Percentiles rank a stretch among this genome's conserved stretches.
These are phyloP conservation scores for Molossus molossus DNA, from an alignment of 2,797 vertebrate species.

Conservation along the genomic window DNA sequence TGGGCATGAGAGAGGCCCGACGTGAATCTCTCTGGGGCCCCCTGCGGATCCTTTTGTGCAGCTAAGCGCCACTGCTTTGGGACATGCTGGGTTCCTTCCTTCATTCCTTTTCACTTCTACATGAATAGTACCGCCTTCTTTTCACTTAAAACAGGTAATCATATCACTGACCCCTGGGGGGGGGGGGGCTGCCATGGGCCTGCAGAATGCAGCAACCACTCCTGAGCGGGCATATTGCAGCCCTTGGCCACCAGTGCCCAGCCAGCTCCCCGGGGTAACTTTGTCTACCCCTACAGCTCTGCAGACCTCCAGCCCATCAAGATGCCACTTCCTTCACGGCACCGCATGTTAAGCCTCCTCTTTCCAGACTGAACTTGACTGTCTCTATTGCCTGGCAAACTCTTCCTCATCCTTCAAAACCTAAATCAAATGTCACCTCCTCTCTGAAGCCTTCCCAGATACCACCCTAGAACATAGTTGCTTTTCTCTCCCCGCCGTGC, in stretches of 20 bases:
- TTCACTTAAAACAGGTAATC: background rate
- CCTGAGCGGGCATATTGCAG: no score
- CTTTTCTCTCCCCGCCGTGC: background rate
- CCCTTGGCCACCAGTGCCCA: background rate
- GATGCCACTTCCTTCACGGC: background rate
- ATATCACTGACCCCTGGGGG: background rate
- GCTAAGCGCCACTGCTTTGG: background rate
- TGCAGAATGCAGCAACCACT: background rate
- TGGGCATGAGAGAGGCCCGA: background rate
- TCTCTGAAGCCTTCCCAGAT: background rate
- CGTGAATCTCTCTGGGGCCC: background rate
- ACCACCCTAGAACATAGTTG: background rate
- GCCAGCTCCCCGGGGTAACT: background rate
- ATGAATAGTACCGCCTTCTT: background rate
- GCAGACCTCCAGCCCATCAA: background rate
- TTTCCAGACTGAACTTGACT: background rate
- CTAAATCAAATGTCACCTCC: background rate
- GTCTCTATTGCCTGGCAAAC: background rate
- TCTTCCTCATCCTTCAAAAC: conserved; percentile 31
- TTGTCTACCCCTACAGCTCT: background rate
- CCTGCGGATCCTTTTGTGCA: background rate
- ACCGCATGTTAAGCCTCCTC: background rate
- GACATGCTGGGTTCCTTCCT: background rate
- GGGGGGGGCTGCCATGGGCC: background rate
- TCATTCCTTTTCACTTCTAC: background rate